phyloP scores from a whole-genome alignment of 2,888 invertebrate species.

The Muscina levida region DNA sequence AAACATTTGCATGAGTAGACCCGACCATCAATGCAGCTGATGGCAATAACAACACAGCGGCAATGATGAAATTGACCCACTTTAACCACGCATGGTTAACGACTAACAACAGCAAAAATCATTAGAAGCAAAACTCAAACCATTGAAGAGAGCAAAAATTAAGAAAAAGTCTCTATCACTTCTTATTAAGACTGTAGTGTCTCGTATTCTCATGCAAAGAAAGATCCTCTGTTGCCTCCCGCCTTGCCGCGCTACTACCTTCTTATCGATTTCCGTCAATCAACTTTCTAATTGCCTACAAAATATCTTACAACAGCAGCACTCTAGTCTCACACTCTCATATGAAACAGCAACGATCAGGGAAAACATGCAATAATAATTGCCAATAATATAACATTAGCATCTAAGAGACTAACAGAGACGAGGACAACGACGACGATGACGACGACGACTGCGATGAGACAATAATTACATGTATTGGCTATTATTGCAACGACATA shows the following conservation, averaged over 20 bases:
- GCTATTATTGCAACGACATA: no score
- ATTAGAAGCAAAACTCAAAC: no score
- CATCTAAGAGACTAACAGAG: no score
- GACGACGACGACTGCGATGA: no score
- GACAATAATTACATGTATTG: no score
- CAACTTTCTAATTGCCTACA: conserved; percentile 76
- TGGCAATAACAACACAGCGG: neutral
- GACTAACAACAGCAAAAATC: conserved; percentile 26
- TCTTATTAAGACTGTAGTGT: conserved; percentile 54
- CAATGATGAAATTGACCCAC: conserved; percentile 59
- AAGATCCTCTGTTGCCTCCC: conserved; percentile 51
- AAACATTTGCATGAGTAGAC: conserved; percentile 49
- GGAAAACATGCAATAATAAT: conserved; percentile 50
- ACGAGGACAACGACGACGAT: no score
- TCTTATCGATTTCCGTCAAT: conserved; percentile 66
- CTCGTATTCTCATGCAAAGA: conserved; percentile 16
- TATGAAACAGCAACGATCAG: no score
- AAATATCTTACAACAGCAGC: conserved; percentile 64
- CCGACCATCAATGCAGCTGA: no score
- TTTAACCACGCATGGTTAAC: conserved; percentile 60
- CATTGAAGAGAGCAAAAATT: conserved; percentile 29
- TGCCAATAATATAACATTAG: conserved; percentile 49
- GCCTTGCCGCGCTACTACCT: conserved; percentile 47
- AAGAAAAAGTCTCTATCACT: no score
- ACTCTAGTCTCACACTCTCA: conserved; percentile 9